Evolutionary conservation across 2,113 vertebrate species (phyloP).

Genomic region (Camarhynchus parvulus): DNA sequence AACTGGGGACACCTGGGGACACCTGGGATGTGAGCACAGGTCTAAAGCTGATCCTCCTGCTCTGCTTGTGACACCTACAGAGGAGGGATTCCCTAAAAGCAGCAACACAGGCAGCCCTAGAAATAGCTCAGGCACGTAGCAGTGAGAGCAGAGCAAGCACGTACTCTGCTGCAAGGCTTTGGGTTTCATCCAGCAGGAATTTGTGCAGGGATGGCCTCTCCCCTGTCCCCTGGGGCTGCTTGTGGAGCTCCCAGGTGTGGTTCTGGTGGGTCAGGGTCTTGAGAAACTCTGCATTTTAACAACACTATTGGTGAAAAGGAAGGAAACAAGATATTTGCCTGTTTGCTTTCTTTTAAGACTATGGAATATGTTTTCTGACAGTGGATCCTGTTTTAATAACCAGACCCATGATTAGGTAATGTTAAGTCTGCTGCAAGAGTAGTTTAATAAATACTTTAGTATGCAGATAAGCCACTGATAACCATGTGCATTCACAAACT

Average conservation of each 20-base stretch:
- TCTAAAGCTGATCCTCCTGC: not conserved
- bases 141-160: not conserved
- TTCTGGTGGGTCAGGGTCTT: not conserved
- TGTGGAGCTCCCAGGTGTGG: rapidly evolving
- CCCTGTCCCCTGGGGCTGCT: rapidly evolving
- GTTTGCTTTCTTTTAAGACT: not conserved
- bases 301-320: not conserved
- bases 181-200: not conserved
- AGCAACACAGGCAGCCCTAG: not conserved
- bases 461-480: slow-evolving; percentile 14
- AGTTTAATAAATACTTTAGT: slow-evolving; percentile 20
- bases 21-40: not conserved
- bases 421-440: not conserved
- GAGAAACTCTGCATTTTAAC: not conserved
- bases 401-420: not conserved
- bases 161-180: not conserved
- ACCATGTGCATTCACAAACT: not conserved
- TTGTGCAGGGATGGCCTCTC: not conserved
- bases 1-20: not conserved
- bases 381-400: not conserved
- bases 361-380: not conserved
- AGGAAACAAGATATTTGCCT: not conserved
- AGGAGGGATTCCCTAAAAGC: not conserved
- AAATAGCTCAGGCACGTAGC: not conserved
- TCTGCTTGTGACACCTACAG: not conserved